Conservation (phyloP, 2,888 invertebrate species). For the Axea sp. region DNA sequence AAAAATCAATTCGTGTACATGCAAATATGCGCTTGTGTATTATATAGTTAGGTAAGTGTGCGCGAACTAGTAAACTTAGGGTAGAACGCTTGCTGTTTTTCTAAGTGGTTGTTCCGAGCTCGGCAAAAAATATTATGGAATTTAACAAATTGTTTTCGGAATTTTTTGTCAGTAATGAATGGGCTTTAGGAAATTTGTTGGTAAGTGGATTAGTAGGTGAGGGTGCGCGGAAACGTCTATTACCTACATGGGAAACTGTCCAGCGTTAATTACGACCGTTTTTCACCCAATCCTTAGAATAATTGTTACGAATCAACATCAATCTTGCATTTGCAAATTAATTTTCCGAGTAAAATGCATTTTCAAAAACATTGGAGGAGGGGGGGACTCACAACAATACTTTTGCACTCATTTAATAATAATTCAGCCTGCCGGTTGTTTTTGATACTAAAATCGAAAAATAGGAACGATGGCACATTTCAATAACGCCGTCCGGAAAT, state of each 20-base stretch:
- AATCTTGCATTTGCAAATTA: too few relatives aligned
- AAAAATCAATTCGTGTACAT: constrained; percentile 28
- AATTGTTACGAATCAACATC: too few relatives aligned
- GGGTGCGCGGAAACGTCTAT: neutral
- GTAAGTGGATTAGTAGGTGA: constrained; percentile 33
- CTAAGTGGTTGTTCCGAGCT: constrained; percentile 17
- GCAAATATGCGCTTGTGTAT: constrained; percentile 34
- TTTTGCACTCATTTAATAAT: too few relatives aligned
- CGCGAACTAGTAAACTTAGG: constrained; percentile 13
- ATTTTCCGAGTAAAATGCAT: too few relatives aligned
- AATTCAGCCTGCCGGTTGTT: too few relatives aligned
- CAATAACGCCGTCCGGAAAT: constrained; percentile 45
- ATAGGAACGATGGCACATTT: constrained; percentile 40
- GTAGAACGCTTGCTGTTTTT: constrained; percentile 23
- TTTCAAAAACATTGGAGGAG: too few relatives aligned
- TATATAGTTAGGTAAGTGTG: constrained; percentile 20
- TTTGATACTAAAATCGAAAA: constrained; percentile 20
- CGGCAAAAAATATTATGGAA: constrained; percentile 20
- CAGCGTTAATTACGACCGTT: constrained; percentile 7
- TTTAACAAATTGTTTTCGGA: constrained; percentile 37
- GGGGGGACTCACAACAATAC: too few relatives aligned
- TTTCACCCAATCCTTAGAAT: neutral
- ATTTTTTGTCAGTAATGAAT: constrained; percentile 30
- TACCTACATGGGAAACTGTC: constrained; percentile 1
- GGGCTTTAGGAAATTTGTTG: constrained; percentile 26